These are phyloP conservation scores for Diadegma fenestrale DNA, from an alignment of 2,888 invertebrate species.

Conservation along the genomic window DNA sequence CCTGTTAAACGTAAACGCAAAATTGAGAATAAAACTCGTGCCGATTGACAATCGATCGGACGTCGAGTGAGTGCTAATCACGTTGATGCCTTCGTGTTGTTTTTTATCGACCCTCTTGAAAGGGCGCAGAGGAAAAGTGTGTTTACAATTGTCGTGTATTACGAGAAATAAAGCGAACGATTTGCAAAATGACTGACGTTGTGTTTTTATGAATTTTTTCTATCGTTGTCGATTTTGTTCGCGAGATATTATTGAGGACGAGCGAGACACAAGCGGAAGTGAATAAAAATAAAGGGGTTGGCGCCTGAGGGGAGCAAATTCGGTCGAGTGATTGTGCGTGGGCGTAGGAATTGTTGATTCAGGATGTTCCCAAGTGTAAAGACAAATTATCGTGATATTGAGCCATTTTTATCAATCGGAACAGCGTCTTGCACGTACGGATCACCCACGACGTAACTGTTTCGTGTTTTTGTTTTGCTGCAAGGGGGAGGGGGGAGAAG, in stretches of 20 bases:
- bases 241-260: conserved; percentile 5
- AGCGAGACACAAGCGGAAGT: conserved; percentile 27
- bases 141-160: background rate
- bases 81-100: conserved; percentile 54
- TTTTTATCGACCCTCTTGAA: conserved; percentile 15
- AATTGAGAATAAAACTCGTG: conserved; percentile 1
- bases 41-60: conserved; percentile 37
- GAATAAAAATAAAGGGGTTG: background rate
- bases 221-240: conserved; percentile 8
- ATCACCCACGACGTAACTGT: conserved; percentile 40
- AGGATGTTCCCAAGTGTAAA: conserved; percentile 47
- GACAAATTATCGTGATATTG: conserved; percentile 50
- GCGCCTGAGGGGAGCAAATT: background rate
- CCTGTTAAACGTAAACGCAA: conserved; percentile 12
- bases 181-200: background rate
- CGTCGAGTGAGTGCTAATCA: conserved; percentile 57
- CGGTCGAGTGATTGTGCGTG: background rate
- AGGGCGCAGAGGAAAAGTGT: conserved; percentile 14
- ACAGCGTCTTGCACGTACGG: conserved; percentile 3
- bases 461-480: conserved; percentile 19
- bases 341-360: conserved; percentile 33
- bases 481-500: background rate
- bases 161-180: conserved; percentile 19
- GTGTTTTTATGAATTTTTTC: conserved; percentile 15
- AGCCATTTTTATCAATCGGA: conserved; percentile 32